phyloP scores from a whole-genome alignment of 2,797 vertebrate species.

The Sebastolobus alascanus region DNA sequence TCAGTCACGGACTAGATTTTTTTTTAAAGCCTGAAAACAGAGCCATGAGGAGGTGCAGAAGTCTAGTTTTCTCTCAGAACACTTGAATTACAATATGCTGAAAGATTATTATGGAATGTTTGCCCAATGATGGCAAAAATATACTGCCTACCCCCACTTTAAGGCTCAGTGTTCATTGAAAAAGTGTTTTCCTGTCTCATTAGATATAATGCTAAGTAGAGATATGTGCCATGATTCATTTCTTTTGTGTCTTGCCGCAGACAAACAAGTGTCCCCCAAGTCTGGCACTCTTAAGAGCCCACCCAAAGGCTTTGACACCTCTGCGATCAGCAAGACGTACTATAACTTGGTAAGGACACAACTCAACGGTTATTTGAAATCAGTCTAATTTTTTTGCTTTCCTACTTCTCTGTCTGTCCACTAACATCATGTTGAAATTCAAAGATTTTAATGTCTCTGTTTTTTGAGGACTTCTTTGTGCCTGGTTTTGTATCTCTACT shows the following conservation, averaged over 20 bases:
- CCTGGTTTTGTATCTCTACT: not conserved
- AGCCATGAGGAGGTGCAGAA: no score
- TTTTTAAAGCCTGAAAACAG: no score
- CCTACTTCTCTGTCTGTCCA: not conserved
- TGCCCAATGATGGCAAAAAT: no score
- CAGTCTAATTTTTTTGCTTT: not conserved
- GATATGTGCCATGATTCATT: not conserved
- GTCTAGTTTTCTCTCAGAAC: no score
- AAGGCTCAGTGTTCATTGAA: not conserved
- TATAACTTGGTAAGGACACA: slow-evolving; percentile 93
- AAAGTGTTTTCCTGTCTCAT: not conserved
- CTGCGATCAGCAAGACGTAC: slow-evolving; percentile 97
- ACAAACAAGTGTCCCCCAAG: slow-evolving; percentile 97
- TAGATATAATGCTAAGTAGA: not conserved
- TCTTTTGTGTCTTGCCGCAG: slow-evolving; percentile 75
- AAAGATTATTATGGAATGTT: no score
- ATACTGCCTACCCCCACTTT: no score
- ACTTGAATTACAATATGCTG: no score
- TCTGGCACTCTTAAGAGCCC: slow-evolving; percentile 96
- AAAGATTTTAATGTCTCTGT: not conserved
- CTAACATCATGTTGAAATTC: not conserved
- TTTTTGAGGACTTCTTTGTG: not conserved
- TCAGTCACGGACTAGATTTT: no score
- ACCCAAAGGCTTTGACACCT: slow-evolving; percentile 94
- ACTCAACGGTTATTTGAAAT: not conserved